Evolutionary conservation across 2,797 vertebrate species (phyloP), one percentile per base, ranked within the genome.

Genomic region (Melanotaenia boesemani): DNA sequence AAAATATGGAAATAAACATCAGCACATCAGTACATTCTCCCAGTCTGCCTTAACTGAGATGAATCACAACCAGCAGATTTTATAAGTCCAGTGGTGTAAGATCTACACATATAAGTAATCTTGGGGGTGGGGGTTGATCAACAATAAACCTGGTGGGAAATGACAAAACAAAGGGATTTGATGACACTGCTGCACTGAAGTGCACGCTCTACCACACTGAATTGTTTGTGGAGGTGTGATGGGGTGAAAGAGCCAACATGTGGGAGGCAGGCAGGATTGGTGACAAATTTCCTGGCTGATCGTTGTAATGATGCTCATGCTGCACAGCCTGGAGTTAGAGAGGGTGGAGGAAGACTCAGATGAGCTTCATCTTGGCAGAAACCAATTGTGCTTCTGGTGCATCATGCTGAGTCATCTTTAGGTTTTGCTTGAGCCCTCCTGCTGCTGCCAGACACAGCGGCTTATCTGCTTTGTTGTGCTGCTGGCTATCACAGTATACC

Each of bases 211-310:
- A 15, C 28, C 41, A 22, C 34, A 15, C 41, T 9, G 36, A 2
- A 52, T 63, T 55, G 56, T 74, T 72, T 81, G 69, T 9, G 41
- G 64, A 71, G 77, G 59, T 58, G 67, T 63, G 73, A 76, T 66
- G 62, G 18, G 50, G 30, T 22, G 16, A 59, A 72, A 59, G 18
- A 61, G 77, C 67, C 68, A 83, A 26, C 1, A 13, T n/a, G 75
- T 62, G 62, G 67, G 79, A 68, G 80, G 81, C 50, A 61, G 73
- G 60, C 36, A 32, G 63, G 77, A 82, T 84, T 64, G 8, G 58
- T 55, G 57, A 77, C 50, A 71, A 77, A 80, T 73, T 52, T 36
- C n/a, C 64, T 64, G 54, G 41, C 63, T 76, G 30, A 46, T 60
- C 46, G 26, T 12, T 48, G 64, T 24, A 56, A 54, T 55, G 10